These are phyloP conservation scores for Montipora cactus DNA, from an alignment of 64 coral and sea anemone genomes.

Conservation along the genomic window DNA sequence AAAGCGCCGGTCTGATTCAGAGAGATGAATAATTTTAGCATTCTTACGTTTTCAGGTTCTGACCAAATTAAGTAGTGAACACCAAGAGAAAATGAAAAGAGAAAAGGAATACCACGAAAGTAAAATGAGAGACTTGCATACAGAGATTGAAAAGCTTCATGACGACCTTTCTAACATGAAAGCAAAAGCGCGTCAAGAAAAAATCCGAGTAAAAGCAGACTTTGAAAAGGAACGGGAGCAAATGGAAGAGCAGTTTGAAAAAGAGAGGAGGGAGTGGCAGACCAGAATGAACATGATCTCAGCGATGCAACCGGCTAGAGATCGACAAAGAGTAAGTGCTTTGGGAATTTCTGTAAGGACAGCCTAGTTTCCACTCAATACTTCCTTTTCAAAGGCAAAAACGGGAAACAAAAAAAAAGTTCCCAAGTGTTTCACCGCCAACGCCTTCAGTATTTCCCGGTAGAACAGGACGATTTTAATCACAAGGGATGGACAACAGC, in stretches of 20 bases:
- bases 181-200: constrained; percentile 74
- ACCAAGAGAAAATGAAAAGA: constrained; percentile 69
- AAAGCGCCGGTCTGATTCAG: too few relatives aligned
- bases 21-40: too few relatives aligned
- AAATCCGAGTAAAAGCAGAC: constrained; percentile 50
- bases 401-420: background rate
- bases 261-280: constrained; percentile 76
- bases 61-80: constrained; percentile 69
- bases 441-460: too few relatives aligned
- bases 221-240: constrained; percentile 78
- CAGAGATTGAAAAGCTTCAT: constrained; percentile 67
- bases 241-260: constrained; percentile 77
- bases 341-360: background rate
- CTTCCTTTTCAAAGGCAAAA: background rate
- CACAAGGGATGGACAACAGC: too few relatives aligned
- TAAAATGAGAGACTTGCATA: constrained; percentile 53
- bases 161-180: constrained; percentile 69
- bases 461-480: too few relatives aligned
- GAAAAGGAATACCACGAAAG: constrained; percentile 71
- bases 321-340: constrained; percentile 12
- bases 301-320: constrained; percentile 1
- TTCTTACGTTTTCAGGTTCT: background rate
- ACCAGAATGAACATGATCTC: constrained; percentile 45
- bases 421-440: too few relatives aligned
- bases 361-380: background rate